Evolutionary conservation across 2,888 invertebrate species (phyloP), one percentile per base, ranked within the genome.

Genomic region (Calliphora vomitoria): DNA sequence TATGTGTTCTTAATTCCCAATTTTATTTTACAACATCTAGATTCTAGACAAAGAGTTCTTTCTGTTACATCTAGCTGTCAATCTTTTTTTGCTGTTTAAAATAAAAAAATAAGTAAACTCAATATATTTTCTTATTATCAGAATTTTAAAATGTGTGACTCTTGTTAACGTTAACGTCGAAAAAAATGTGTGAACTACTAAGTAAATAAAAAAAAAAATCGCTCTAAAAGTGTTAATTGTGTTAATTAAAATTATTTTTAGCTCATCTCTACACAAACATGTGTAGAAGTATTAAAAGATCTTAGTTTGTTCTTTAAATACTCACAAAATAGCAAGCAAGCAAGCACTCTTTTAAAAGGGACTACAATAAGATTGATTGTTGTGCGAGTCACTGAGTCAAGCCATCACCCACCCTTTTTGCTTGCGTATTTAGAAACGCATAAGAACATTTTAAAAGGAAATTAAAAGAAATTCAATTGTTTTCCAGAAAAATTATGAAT

Each of bases 181-280:
- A 69, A 64, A 41, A 84, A 71, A 69, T 78, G 66, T 60, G 71
- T 55, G 72, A 72, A 58, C 78, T 38, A 15, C 64, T 58, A 50
- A 58, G 41, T 58, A 18, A 72, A 71, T 74, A 66, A 31, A 41
- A 41, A 41, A 41, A 41, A 41, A 44, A 2, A 11, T 41, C 15
- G 11, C 20, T 47, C 31, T 58, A 18, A 68, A 62, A 66, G 82
- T 79, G 85, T 58, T 85, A 87, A 87, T 85, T 85, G 87, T 85
- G 79, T 85, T 87, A 87, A 87, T 87, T 87, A 79, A 85, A 85
- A 78, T 82, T 87, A 85, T 87, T 85, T 87, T 85, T 87, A 87
- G 69, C 6, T 60, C 69, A 74, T 55, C 68, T 82, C n/a, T 25
- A 55, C 5, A 71, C 13, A 35, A 71, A 38, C 11, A 71, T n/a